Evolutionary conservation across 2,113 vertebrate genomes (phyloP).

Genomic region (Turnix velox): DNA sequence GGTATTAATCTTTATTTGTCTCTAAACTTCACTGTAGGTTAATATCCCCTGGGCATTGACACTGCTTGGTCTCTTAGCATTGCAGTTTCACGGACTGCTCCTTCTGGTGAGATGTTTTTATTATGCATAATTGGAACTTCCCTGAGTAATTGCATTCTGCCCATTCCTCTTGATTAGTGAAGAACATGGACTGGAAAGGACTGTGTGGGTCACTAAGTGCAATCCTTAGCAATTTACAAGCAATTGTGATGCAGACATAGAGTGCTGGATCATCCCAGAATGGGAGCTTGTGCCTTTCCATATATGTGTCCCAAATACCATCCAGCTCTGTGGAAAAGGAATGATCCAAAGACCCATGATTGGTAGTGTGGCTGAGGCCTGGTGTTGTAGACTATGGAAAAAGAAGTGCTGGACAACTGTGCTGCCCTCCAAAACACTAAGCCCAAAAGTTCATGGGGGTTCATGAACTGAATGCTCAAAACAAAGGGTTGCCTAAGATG

Average conservation of each 20-base stretch:
- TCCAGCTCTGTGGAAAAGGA: neutral
- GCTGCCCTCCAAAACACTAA: neutral
- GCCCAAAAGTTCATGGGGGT: neutral
- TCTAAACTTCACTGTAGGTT: neutral
- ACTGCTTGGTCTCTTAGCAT: neutral
- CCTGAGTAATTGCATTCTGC: neutral
- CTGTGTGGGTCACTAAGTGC: neutral
- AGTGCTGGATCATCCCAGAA: neutral
- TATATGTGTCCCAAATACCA: neutral
- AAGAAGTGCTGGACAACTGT: neutral
- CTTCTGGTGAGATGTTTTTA: neutral
- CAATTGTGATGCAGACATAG: neutral
- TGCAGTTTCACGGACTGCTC: neutral
- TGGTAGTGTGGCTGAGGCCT: neutral
- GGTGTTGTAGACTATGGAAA: neutral
- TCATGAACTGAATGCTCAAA: neutral
- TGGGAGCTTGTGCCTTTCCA: neutral
- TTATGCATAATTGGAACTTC: neutral
- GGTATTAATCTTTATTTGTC: slow-evolving; percentile 32
- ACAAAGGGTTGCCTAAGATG: neutral
- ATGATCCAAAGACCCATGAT: neutral
- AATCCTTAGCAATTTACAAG: neutral
- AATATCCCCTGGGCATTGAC: neutral
- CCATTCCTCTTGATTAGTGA: neutral
- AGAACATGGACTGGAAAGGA: neutral